Evolutionary conservation across 1,140 invertebrate genomes (phyloP).

Genomic region (Procambarus virginalis): DNA sequence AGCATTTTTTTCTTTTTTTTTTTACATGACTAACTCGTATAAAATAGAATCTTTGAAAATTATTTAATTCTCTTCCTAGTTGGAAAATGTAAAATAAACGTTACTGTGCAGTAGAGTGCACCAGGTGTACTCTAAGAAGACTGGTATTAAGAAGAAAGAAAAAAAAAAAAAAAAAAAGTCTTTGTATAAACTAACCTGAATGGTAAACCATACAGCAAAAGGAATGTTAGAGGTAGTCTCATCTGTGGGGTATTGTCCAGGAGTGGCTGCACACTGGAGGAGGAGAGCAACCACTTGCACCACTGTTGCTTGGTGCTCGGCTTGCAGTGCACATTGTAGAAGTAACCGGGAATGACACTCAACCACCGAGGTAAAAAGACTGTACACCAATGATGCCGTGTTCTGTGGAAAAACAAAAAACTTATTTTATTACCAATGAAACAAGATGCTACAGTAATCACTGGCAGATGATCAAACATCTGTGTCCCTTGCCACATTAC

Average conservation of each 20-base stretch:
- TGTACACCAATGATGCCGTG: slow-evolving; percentile 68
- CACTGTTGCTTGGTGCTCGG: slow-evolving; percentile 60
- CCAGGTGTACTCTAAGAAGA: no score
- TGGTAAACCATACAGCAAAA: slow-evolving; percentile 69
- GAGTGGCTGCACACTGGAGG: slow-evolving; percentile 69
- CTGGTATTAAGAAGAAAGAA: background rate
- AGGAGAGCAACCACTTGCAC: slow-evolving; percentile 68
- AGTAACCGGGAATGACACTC: slow-evolving; percentile 67
- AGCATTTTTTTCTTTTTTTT: no score
- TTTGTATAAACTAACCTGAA: slow-evolving; percentile 56
- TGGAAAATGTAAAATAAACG: no score
- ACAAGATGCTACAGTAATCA: no score
- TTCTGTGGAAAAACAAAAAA: slow-evolving; percentile 38
- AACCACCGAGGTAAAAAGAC: slow-evolving; percentile 67
- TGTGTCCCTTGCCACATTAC: no score
- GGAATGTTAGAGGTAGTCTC: slow-evolving; percentile 69
- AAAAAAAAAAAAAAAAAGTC: background rate
- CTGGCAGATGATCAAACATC: no score
- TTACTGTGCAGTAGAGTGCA: no score
- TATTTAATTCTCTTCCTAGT: no score
- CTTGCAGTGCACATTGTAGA: slow-evolving; percentile 64
- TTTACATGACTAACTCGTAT: no score
- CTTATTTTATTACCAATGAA: background rate
- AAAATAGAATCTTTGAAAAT: no score
- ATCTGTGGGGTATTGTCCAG: slow-evolving; percentile 69